These are phyloP conservation scores for Craterocephalus amniculus DNA, from an alignment of 2,797 vertebrate species.

Conservation along the genomic window DNA sequence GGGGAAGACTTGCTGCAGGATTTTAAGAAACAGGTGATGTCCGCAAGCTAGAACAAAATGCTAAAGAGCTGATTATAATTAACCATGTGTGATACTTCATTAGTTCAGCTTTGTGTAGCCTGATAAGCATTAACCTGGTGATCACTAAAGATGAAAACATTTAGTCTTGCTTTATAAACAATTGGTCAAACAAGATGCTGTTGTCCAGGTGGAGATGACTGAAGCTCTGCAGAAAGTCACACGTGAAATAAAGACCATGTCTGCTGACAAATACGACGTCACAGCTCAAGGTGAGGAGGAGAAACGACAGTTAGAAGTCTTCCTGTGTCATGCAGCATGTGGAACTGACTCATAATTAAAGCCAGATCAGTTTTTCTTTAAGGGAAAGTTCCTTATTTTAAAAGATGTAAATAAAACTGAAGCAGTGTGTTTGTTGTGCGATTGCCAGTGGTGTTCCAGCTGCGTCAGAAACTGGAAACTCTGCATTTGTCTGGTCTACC, in stretches of 20 bases:
- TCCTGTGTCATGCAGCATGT: neutral
- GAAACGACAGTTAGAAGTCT: neutral
- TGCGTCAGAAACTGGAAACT: constrained; percentile 94
- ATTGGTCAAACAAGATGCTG: neutral
- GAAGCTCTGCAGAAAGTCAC: constrained; percentile 95
- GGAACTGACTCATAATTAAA: too few relatives aligned
- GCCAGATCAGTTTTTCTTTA: too few relatives aligned
- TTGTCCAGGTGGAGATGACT: constrained; percentile 88
- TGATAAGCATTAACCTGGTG: neutral
- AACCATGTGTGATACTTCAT: too few relatives aligned
- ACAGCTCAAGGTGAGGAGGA: constrained; percentile 90
- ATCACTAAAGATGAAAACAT: neutral
- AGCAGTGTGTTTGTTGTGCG: neutral
- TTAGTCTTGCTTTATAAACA: neutral
- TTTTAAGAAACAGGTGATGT: constrained; percentile 88
- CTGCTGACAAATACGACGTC: constrained; percentile 94
- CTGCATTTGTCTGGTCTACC: constrained; percentile 90
- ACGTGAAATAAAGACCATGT: constrained; percentile 92
- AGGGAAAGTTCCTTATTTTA: too few relatives aligned
- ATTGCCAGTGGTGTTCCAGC: constrained; percentile 88
- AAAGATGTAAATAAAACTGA: neutral
- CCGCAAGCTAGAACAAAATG: neutral
- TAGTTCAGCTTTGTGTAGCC: neutral
- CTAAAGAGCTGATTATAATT: neutral
- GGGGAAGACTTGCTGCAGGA: constrained; percentile 93